Evolutionary conservation across 2,797 vertebrate genomes (phyloP).

Genomic region (Artibeus jamaicensis): DNA sequence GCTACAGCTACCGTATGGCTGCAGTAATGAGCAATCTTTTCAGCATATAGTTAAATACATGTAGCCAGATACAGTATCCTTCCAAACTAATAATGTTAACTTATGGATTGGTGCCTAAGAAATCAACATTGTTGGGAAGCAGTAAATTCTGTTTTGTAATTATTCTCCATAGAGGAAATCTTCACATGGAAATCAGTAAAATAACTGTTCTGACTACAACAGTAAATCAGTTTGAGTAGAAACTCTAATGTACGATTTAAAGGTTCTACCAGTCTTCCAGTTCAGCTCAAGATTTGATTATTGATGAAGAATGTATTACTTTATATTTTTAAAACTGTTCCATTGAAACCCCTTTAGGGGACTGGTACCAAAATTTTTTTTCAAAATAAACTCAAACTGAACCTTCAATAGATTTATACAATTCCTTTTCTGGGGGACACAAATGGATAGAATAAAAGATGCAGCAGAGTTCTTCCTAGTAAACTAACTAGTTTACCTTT

Average conservation of each 20-base stretch:
- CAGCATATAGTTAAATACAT: neutral
- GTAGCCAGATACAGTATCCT: neutral
- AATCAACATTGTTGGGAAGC: neutral
- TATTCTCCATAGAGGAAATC: neutral
- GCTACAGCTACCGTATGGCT: neutral
- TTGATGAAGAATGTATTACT: neutral
- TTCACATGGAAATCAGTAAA: conserved; percentile 41
- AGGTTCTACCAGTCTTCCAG: neutral
- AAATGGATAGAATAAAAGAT: neutral
- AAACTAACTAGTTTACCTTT: neutral
- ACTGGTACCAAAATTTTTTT: neutral
- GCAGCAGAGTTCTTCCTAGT: neutral
- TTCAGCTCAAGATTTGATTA: neutral
- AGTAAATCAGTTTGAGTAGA: conserved; percentile 32
- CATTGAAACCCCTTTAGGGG: neutral
- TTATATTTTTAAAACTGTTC: neutral
- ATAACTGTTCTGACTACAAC: neutral
- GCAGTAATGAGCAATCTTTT: conserved; percentile 17
- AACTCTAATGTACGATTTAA: neutral
- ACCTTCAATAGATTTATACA: neutral
- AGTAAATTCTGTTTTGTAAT: neutral
- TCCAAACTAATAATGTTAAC: neutral
- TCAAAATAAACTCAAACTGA: neutral
- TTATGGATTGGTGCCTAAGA: neutral
- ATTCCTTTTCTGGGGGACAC: neutral